Evolutionary conservation across 1,140 invertebrate genomes (phyloP).

Genomic region (Leptestheria dahalacensis): DNA sequence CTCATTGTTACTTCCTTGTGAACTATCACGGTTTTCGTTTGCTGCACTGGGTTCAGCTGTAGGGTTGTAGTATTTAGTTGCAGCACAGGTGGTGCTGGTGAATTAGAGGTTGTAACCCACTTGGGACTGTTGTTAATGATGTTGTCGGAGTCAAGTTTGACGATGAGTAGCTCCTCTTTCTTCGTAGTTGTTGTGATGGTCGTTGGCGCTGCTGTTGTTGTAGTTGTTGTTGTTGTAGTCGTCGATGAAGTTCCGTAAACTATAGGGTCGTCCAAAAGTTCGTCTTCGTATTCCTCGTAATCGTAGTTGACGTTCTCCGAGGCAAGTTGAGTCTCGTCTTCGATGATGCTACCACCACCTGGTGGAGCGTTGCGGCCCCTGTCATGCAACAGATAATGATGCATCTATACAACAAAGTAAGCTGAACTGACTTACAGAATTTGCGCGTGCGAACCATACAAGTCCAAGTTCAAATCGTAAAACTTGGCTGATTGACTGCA

Average conservation of each 20-base stretch:
- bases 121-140: too few relatives aligned
- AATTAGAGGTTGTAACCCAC: too few relatives aligned
- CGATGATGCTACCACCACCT: neutral
- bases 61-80: neutral
- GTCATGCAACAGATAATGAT: neutral
- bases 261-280: neutral
- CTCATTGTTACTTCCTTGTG: neutral
- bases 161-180: neutral
- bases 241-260: too few relatives aligned
- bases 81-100: too few relatives aligned
- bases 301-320: neutral
- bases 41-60: neutral
- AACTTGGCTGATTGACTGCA: slow-evolving; percentile 64
- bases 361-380: neutral
- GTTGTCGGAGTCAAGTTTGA: neutral
- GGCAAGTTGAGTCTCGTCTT: neutral
- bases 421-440: neutral
- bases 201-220: neutral
- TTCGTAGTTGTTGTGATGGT: neutral
- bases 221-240: neutral
- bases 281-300: neutral
- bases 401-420: neutral
- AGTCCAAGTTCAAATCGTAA: slow-evolving; percentile 38
- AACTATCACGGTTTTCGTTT: neutral
- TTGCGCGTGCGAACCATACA: slow-evolving; percentile 2